A percentile compares a stretch with the other conserved stretches of the same genome.
phyloP scores from a whole-genome alignment of 1,140 invertebrate species.

The Trinorchestia longiramus region DNA sequence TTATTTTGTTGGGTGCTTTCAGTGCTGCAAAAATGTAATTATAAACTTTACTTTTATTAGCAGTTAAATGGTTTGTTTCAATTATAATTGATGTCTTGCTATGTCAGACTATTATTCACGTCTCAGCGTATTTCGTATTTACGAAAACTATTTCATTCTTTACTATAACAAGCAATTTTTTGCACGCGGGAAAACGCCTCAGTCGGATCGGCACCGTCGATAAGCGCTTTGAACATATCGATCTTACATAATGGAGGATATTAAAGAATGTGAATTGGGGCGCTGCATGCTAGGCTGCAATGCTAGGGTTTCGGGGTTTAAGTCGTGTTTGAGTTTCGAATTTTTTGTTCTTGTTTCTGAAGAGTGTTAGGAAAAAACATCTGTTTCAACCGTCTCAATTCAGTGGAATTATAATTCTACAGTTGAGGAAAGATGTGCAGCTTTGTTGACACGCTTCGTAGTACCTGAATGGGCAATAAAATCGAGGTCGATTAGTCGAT shows the following conservation, averaged over 20 bases:
- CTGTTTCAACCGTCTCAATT: background rate
- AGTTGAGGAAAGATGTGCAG: background rate
- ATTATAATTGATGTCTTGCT: too few relatives aligned
- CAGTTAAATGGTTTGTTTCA: too few relatives aligned
- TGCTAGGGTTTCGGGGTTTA: background rate
- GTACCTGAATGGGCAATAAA: background rate
- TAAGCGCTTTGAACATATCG: background rate
- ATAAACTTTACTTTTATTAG: too few relatives aligned
- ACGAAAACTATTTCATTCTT: too few relatives aligned
- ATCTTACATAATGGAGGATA: background rate
- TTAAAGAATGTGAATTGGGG: background rate
- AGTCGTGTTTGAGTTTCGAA: background rate
- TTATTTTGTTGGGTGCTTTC: too few relatives aligned
- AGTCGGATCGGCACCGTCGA: background rate
- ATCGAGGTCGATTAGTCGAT: too few relatives aligned
- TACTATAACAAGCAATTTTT: background rate
- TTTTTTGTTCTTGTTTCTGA: background rate
- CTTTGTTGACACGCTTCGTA: background rate
- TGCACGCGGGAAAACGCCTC: background rate
- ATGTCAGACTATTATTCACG: too few relatives aligned
- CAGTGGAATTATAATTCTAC: background rate
- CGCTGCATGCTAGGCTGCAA: too few relatives aligned
- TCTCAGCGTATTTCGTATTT: too few relatives aligned
- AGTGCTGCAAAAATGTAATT: too few relatives aligned
- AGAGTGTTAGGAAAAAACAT: background rate